Conservation (phyloP, 2,113 vertebrate species). For the Enhydra lutris region DNA sequence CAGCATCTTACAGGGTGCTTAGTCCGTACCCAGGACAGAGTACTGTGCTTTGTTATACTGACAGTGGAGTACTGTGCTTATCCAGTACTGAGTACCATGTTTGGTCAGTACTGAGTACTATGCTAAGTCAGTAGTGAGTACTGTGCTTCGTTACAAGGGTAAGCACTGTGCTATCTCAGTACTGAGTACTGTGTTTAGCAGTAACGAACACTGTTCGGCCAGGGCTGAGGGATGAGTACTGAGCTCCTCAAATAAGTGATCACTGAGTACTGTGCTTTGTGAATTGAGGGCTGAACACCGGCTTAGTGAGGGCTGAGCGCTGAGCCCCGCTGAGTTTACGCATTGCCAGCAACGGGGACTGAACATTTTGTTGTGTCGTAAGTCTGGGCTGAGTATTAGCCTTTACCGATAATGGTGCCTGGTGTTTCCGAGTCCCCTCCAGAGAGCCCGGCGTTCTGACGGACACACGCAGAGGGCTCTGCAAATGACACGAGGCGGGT, state of each 20-base stretch:
- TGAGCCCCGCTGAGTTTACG: neutral
- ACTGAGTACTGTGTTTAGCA: neutral
- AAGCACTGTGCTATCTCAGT: neutral
- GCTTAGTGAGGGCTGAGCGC: neutral
- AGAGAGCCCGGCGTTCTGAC: fast-evolving
- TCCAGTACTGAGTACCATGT: neutral
- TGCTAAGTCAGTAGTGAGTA: neutral
- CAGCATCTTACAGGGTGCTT: neutral
- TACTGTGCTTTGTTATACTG: neutral
- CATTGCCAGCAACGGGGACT: neutral
- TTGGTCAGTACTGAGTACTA: neutral
- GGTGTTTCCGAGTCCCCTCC: too few relatives aligned
- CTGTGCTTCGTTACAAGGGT: neutral
- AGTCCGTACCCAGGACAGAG: neutral
- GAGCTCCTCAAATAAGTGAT: neutral
- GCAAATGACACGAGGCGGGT: too few relatives aligned
- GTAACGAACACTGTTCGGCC: neutral
- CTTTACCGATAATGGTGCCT: neutral
- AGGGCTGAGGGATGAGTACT: neutral
- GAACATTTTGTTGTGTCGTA: neutral
- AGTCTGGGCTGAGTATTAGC: neutral
- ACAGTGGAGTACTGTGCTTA: neutral
- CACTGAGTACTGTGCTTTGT: neutral
- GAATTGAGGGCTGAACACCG: neutral
- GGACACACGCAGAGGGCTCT: neutral